Conservation (phyloP, 1,140 invertebrate species). For the Anoplophora glabripennis region DNA sequence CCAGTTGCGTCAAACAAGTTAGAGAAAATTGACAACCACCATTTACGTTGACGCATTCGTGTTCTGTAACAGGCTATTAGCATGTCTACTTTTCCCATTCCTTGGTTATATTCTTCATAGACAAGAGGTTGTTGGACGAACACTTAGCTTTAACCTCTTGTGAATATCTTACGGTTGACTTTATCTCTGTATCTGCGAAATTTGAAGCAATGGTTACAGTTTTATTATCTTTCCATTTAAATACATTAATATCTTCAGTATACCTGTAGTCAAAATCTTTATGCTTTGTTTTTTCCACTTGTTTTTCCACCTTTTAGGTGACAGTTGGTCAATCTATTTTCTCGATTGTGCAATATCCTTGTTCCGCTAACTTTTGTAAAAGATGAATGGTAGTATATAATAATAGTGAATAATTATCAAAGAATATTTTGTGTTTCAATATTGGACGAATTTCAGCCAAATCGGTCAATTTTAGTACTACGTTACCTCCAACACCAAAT, state of each 20-base stretch:
- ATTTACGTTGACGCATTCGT: too few relatives aligned
- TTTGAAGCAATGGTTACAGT: neutral
- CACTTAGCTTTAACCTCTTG: slow-evolving; percentile 1
- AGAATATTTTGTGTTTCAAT: neutral
- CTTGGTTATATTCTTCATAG: neutral
- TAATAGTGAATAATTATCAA: neutral
- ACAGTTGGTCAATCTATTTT: slow-evolving; percentile 2
- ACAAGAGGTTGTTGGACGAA: neutral
- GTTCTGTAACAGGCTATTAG: too few relatives aligned
- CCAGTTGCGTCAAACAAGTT: too few relatives aligned
- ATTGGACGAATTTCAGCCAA: neutral
- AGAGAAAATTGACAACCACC: too few relatives aligned
- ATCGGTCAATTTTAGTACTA: neutral
- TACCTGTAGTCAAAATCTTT: neutral
- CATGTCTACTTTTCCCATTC: neutral
- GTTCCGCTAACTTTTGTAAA: neutral
- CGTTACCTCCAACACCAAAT: neutral
- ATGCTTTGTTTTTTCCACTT: neutral
- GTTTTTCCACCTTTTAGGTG: slow-evolving; percentile 1
- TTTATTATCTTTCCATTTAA: neutral
- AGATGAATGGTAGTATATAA: neutral
- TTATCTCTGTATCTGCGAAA: neutral
- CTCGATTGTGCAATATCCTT: neutral
- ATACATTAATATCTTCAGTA: neutral
- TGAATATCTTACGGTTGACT: neutral